Base-by-base conservation (phyloP, 2,797 vertebrate genomes). In the Diplodus sargus region DNA sequence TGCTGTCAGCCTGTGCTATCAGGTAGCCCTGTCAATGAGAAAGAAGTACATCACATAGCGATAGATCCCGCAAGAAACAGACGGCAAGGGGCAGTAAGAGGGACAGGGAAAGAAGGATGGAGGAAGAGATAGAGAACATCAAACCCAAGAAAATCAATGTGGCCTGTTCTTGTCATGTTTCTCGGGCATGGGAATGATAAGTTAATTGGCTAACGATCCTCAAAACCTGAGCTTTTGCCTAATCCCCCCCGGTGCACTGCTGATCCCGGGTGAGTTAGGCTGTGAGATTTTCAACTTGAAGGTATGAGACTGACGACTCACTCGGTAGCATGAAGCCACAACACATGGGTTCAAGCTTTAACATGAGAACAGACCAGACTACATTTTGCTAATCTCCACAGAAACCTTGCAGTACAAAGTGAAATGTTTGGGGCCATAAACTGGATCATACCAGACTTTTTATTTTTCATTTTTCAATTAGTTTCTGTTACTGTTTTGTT, bases 141-240 rank as follows among this genome's bases (percentile, higher is more conserved):
- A 91, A 88, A 92, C 81, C 80, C 78, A 86, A 81, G 71, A 84
- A 93, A 91, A 93, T 94, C 94, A 82, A 94, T 95, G 79, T 76
- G 67, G 76, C 76, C 82, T 82, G 81, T 82, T 92, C 81, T 84
- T 80, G 78, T 86, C 74, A 53, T 90, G 90, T 91, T 90, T 90
- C 82, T 70, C 80, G 54, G 90, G 89, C 88, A 87, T 84, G 74
- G 73, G 82, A 87, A 92, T 91, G 85, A 93, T 90, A 92, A 83
- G 77, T 92, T 92, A 92, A 94, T 94, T 94, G 89, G 91, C 89
- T 94, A 93, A 94, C 80, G 89, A 94, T 93, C 75, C 76, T 88
- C 86, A 81, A 87, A 87, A 77, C 72, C 67, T 63, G 28, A 84
- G 79, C 82, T 80, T 83, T 78, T 83, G 79, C 81, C 74, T 90